phyloP scores from a whole-genome alignment of 2,888 invertebrate species.

The Euzetes globulus region DNA sequence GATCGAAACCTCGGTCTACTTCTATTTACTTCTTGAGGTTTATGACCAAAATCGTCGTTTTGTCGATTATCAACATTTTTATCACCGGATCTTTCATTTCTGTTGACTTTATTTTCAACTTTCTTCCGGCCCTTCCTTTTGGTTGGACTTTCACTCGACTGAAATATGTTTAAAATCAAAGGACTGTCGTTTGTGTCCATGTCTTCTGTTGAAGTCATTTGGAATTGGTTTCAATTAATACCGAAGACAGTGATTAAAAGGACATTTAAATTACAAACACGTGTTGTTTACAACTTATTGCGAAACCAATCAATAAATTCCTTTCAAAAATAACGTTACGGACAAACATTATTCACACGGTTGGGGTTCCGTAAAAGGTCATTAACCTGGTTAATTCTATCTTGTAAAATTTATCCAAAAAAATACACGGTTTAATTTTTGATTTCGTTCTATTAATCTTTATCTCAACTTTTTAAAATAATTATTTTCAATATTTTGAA shows the following conservation, averaged over 20 bases:
- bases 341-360: too few species aligned
- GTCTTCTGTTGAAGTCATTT: too few species aligned
- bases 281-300: background rate
- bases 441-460: too few species aligned
- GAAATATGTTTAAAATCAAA: constrained; percentile 13
- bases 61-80: background rate
- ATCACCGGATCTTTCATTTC: background rate
- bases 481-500: too few species aligned
- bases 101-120: background rate
- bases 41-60: background rate
- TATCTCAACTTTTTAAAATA: too few species aligned
- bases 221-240: too few species aligned
- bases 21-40: background rate
- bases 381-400: too few species aligned
- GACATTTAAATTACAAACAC: constrained; percentile 5
- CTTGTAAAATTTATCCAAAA: too few species aligned
- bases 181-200: background rate
- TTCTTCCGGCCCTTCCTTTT: background rate
- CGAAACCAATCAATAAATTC: background rate
- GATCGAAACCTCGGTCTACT: background rate
- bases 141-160: background rate
- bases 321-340: too few species aligned
- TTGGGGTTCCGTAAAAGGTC: too few species aligned
- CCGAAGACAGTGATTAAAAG: too few species aligned
- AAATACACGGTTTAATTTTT: too few species aligned